phyloP scores from a whole-genome alignment of 2,113 vertebrate species.

The Labrus mixtus region DNA sequence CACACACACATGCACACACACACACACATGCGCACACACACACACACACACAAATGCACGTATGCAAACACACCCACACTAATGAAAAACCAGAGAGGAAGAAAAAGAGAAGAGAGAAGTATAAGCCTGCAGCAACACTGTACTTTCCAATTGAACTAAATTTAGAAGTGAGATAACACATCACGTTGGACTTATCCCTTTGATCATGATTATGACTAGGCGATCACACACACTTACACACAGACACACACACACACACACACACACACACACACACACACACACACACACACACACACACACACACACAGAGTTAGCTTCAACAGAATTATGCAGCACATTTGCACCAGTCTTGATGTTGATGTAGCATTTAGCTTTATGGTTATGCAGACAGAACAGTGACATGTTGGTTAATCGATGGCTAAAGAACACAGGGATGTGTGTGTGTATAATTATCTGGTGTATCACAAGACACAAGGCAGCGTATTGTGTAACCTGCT shows the following conservation, averaged over 20 bases:
- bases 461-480: not conserved
- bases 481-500: not conserved
- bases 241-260: conserved; percentile 29
- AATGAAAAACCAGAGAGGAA: conserved; percentile 36
- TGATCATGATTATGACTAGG: conserved; percentile 73
- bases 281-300: conserved; percentile 29
- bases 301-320: conserved; percentile 32
- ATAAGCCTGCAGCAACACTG: conserved; percentile 64
- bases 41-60: no score
- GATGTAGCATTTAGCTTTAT: not conserved
- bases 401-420: not conserved
- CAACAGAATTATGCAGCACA: conserved; percentile 24
- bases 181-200: conserved; percentile 75
- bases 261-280: conserved; percentile 38
- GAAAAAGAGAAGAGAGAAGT: conserved; percentile 49
- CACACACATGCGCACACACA: conserved; percentile 12
- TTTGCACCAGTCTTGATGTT: not conserved
- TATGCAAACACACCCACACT: conserved; percentile 13
- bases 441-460: not conserved
- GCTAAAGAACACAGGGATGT: not conserved
- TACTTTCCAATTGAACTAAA: conserved; percentile 71
- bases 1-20: conserved; percentile 8
- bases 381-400: conserved; percentile 1
- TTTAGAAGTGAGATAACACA: conserved; percentile 77
- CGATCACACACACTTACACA: conserved; percentile 46